Percentiles rank a stretch among this genome's conserved stretches.
These are phyloP conservation scores for Drosophila diplacantha DNA, from an alignment of 2,888 invertebrate species.

Conservation along the genomic window DNA sequence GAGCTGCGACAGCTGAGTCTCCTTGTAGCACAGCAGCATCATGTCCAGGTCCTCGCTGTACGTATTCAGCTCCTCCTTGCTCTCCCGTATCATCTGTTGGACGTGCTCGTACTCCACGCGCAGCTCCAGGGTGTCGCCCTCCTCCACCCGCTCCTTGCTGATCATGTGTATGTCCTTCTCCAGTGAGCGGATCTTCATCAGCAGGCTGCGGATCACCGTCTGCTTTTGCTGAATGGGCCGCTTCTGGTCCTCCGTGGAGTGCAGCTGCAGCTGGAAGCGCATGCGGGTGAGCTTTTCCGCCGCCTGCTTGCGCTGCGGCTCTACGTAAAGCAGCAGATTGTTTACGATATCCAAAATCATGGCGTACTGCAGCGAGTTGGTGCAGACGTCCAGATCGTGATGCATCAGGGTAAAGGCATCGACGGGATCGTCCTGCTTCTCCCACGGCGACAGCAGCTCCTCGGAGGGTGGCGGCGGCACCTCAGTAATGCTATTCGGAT, in stretches of 20 bases:
- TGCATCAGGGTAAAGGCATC: constrained; percentile 99
- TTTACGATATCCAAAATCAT: constrained; percentile 99
- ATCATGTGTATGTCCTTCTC: constrained; percentile 94
- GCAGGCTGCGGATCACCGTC: constrained; percentile 85
- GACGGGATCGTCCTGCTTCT: constrained; percentile 90
- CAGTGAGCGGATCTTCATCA: constrained; percentile 89
- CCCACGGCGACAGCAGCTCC: constrained; percentile 86
- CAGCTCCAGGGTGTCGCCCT: constrained; percentile 81
- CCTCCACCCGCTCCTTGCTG: constrained; percentile 87
- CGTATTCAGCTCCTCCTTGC: constrained; percentile 91
- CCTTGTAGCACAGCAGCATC: constrained; percentile 95
- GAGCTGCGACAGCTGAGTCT: constrained; percentile 82
- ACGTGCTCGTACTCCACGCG: constrained; percentile 85
- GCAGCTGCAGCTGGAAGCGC: constrained; percentile 95
- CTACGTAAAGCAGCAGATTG: constrained; percentile 96
- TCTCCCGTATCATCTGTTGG: constrained; percentile 85
- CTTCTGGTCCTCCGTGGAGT: constrained; percentile 93
- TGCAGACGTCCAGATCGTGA: constrained; percentile 98
- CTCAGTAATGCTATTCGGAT: constrained; percentile 80
- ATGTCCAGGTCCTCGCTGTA: constrained; percentile 96
- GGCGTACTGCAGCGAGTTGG: constrained; percentile 95
- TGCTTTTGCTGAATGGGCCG: constrained; percentile 94
- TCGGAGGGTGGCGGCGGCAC: constrained; percentile 86
- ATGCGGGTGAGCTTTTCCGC: constrained; percentile 90
- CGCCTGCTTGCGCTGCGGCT: constrained; percentile 95